Evolutionary conservation across 2,113 vertebrate species (phyloP).

Genomic region (Calyptommatus sinebrachiatus): DNA sequence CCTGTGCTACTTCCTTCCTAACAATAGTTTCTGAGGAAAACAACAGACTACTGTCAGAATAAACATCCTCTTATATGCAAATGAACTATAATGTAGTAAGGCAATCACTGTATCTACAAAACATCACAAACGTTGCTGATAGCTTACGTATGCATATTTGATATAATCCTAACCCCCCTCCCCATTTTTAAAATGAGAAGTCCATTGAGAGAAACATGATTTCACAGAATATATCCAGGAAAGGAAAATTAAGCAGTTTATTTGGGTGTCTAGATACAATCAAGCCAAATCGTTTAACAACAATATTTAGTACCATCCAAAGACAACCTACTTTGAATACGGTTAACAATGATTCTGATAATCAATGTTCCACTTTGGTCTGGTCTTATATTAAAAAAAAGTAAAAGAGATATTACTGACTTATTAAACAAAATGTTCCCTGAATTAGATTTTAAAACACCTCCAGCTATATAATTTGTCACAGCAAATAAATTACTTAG

Average conservation of each 20-base stretch:
- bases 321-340: not conserved
- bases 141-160: not conserved
- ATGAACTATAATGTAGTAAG: not conserved
- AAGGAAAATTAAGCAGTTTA: not conserved
- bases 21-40: conserved; percentile 3
- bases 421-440: not conserved
- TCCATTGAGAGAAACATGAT: not conserved
- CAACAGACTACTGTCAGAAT: not conserved
- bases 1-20: not conserved
- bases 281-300: not conserved
- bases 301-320: not conserved
- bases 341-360: not conserved
- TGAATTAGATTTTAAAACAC: not conserved
- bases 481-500: not conserved
- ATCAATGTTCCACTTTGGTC: not conserved
- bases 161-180: not conserved
- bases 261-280: not conserved
- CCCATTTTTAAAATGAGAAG: not conserved
- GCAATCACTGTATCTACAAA: not conserved
- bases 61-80: not conserved
- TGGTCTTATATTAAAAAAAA: not conserved
- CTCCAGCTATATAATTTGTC: not conserved
- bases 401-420: conserved; percentile 11
- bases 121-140: not conserved
- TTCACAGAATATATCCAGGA: not conserved